Base-by-base conservation (phyloP, 2,888 invertebrate genomes). In the Ceraclea dissimilis region DNA sequence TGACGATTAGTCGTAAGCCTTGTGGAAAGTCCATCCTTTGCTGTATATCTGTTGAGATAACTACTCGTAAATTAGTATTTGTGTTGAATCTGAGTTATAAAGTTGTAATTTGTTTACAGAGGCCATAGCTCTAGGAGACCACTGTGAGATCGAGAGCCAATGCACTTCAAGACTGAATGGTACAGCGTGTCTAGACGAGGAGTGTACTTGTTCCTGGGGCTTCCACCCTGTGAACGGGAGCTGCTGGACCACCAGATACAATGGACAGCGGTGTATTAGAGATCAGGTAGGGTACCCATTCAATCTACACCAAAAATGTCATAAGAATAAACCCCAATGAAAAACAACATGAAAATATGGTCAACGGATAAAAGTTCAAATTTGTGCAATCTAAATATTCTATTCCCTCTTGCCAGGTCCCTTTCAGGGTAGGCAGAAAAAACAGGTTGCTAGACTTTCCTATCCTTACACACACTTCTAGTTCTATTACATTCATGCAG, bases 141-240 rank as follows among this genome's bases (percentile, higher is more conserved):
- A 69, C 0, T 78, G 77, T 57, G 72, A 73, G 52, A 75, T 69
- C 67, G 77, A 78, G 66, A 72, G 74, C 16, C 77, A 77, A 51
- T 78, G 77, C 61, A 72, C 73, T 57, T 64, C 64, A 0, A 60
- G 74, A 4, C 66, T 74, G 0, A 75, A 74, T 51, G 73, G 73
- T 0, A 69, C 76, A 31, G 63, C 75, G 22, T 78, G 77, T 58
- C 65, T 74, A 8, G 72, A 71, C 2, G 75, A 73, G 0, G 64
- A 65, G 0, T 78, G 77, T 64, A 59, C 69, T 0, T 78, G 77
- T 61, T 65, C 69, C 0, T 75, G 70, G 66, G 74, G 66, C 56
- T 74, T 75, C 6, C 68, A 69, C 6, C 61, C 69, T 0, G 71
- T 66, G 1, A 75, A 75, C 21, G 64, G 65, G 11, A 62, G 69